Conservation (phyloP, 2,797 vertebrate genomes). For the Tenualosa ilisha region DNA sequence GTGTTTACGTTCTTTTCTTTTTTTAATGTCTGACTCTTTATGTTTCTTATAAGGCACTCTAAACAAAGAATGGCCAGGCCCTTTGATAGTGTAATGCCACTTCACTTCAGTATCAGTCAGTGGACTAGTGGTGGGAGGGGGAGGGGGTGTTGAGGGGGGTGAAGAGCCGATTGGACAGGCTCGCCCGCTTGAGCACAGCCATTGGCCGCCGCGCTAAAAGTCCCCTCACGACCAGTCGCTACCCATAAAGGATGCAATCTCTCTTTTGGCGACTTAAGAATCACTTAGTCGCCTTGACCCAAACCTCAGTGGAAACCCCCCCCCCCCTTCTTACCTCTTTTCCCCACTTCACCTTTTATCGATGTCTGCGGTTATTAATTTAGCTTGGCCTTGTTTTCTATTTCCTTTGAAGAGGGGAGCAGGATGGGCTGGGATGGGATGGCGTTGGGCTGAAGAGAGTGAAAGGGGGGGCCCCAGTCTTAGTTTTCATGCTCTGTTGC, state of each 20-base stretch:
- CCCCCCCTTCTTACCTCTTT: background rate
- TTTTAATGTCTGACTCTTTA: background rate
- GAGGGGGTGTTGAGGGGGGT: background rate
- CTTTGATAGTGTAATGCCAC: background rate
- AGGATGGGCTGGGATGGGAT: conserved; percentile 11
- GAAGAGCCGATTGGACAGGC: background rate
- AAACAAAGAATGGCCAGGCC: background rate
- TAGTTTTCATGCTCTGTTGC: conserved; percentile 38
- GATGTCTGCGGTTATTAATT: conserved; percentile 55
- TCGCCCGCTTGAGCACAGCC: background rate
- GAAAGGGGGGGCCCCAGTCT: conserved; percentile 20
- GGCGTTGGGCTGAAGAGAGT: background rate
- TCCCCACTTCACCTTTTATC: conserved; percentile 14
- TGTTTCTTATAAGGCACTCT: background rate
- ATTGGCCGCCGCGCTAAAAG: background rate
- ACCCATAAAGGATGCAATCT: conserved; percentile 42
- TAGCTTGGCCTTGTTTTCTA: conserved; percentile 51
- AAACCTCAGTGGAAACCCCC: conserved; percentile 35
- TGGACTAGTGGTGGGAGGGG: background rate
- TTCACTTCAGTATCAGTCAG: background rate
- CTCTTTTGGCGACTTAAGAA: conserved; percentile 45
- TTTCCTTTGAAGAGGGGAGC: conserved; percentile 38
- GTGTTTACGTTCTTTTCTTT: background rate
- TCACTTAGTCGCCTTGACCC: conserved; percentile 41
- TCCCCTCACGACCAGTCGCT: conserved; percentile 29